phyloP scores from a whole-genome alignment of 64 coral and sea anemone genomes.

The Orbicella faveolata region DNA sequence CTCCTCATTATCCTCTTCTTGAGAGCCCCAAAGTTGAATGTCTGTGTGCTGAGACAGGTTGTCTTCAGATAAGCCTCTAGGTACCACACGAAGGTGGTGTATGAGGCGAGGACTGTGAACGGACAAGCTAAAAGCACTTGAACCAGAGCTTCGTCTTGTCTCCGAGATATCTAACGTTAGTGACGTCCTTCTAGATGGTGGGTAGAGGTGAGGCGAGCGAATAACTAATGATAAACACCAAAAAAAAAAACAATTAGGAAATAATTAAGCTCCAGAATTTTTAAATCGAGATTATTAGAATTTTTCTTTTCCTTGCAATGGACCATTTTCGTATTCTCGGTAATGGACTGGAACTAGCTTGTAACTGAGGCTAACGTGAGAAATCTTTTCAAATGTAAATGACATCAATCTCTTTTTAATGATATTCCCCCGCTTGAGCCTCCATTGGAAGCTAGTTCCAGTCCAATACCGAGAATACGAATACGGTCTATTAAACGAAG shows the following conservation, averaged over 20 bases:
- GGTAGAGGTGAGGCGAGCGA: slow-evolving; percentile 76
- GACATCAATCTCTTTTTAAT: no score
- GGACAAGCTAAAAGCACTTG: slow-evolving; percentile 20
- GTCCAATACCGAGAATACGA: no score
- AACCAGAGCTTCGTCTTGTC: slow-evolving; percentile 25
- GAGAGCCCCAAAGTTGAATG: neutral
- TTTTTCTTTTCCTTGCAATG: no score
- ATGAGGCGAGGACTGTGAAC: slow-evolving; percentile 5
- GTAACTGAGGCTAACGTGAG: no score
- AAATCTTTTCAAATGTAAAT: no score
- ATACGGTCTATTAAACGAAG: no score
- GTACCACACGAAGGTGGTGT: neutral
- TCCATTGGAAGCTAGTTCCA: no score
- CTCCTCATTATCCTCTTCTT: slow-evolving; percentile 9
- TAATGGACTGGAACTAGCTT: no score
- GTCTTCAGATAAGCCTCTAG: neutral
- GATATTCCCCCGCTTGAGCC: no score
- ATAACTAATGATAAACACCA: slow-evolving; percentile 49
- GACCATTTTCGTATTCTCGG: no score
- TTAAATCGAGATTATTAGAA: no score
- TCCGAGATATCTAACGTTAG: slow-evolving; percentile 19
- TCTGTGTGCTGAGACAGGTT: neutral
- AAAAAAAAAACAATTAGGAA: neutral
- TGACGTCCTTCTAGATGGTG: slow-evolving; percentile 57
- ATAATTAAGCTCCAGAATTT: no score